phyloP scores from a whole-genome alignment of 2,113 vertebrate species.

The Pardalotus punctatus region DNA sequence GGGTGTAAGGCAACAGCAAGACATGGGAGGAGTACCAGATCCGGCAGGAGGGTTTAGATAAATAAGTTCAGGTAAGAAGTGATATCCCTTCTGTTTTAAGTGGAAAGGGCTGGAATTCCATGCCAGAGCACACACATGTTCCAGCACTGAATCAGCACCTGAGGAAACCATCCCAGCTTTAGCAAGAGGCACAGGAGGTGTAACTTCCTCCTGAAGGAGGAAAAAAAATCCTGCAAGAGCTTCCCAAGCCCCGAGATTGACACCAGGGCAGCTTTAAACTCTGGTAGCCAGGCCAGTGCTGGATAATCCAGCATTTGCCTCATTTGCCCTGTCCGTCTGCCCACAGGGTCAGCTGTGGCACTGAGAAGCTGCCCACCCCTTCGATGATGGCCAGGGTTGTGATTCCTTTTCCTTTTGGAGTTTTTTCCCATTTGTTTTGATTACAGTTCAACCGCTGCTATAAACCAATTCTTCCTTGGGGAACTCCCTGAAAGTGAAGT shows the following conservation, averaged over 20 bases:
- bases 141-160: neutral
- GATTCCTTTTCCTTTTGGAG: neutral
- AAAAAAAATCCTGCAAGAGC: neutral
- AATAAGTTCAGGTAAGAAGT: neutral
- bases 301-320: neutral
- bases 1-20: neutral
- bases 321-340: neutral
- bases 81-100: neutral
- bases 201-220: no score
- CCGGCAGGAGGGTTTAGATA: neutral
- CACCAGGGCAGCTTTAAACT: neutral
- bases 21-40: neutral
- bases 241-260: neutral
- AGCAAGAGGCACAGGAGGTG: neutral
- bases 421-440: neutral
- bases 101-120: neutral
- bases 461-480: neutral
- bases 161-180: neutral
- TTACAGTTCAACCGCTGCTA: neutral
- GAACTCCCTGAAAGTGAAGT: neutral
- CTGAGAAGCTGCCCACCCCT: neutral
- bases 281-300: neutral
- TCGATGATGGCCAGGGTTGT: neutral
- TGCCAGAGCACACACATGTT: accelerated
- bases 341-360: neutral